Base-by-base conservation (phyloP, 2,113 vertebrate species). In the Dendrocopos noguchii region DNA sequence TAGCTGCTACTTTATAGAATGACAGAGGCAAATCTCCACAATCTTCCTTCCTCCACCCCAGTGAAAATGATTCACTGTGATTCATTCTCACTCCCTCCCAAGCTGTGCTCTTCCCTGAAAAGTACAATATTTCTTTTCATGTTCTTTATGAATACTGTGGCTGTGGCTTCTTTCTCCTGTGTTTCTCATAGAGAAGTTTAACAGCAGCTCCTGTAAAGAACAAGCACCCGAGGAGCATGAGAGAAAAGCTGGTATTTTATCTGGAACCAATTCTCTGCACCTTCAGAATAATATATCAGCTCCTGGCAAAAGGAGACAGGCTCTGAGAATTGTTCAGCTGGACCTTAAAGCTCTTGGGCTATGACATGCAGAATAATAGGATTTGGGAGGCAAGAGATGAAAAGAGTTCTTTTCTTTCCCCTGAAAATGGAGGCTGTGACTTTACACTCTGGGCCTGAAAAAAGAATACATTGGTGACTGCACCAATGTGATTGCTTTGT, bases 391-490 rank as follows among this genome's bases (percentile, higher is more conserved):
- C 15, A 75, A 53, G 70, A 81, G 55, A 44, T 61, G 24, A n/a
- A 87, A 31, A 73, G 42, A 36, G 15, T 46, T 77, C 16, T 61
- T 27, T 18, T 67, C 10, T 8, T 44, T 65, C 84, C 36, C 47
- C 47, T 42, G 46, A 28, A 67, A 67, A 52, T 29, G 13, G 57
- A 55, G 20, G 18, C 22, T 65, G 3, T 28, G 52, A 47, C 57
- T 81, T 80, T 47, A 60, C 39, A 36, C 2, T 2, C 36, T 64
- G 7, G 2, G 33, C 33, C 47, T 80, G n/a, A 82, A 24, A 10
- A 33, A 66, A n/a, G 36, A 44, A 7, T 7, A 31, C 4, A 11
- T 64, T 0, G 1, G 15, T 2, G 1, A 52, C 36, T n/a, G 44
- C 36, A n/a, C 7, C 33, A 57, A 5, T 67, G 10, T 29, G 70